phyloP scores from a whole-genome alignment of 1,140 invertebrate species.

The Apocrypta bakeri region DNA sequence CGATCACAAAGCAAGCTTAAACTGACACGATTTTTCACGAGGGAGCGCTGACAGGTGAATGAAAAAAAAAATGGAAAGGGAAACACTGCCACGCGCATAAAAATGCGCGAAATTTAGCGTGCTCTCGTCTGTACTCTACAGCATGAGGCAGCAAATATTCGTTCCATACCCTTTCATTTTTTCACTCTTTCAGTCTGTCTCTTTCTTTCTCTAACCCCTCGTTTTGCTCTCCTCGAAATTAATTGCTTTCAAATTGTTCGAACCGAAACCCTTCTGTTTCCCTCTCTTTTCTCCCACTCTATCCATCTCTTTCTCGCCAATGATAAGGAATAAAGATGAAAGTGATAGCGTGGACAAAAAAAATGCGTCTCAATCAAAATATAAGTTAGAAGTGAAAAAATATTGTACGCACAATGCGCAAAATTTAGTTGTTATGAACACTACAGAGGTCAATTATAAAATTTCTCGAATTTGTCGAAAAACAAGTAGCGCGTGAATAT shows the following conservation, averaged over 20 bases:
- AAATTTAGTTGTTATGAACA: too few species aligned
- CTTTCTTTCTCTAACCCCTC: background rate
- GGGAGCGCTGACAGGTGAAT: background rate
- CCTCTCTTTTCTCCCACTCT: background rate
- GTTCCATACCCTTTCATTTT: background rate
- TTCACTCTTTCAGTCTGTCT: background rate
- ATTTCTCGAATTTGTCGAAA: background rate
- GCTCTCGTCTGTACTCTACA: background rate
- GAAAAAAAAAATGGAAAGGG: background rate
- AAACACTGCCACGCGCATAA: background rate
- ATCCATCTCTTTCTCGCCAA: background rate
- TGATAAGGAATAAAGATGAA: background rate
- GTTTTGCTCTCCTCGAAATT: background rate
- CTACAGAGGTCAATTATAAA: conserved; percentile 40
- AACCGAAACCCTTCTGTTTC: background rate
- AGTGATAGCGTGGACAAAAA: too few species aligned
- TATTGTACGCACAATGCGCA: too few species aligned
- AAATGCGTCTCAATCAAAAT: too few species aligned
- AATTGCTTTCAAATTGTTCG: conserved; percentile 13
- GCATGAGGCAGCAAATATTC: background rate
- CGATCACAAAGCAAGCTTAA: background rate
- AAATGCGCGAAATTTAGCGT: background rate
- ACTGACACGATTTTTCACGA: background rate
- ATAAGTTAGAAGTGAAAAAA: too few species aligned
- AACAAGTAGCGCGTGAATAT: background rate